phyloP scores from a whole-genome alignment of 1,140 invertebrate genomes.

The Orchesella cincta region DNA sequence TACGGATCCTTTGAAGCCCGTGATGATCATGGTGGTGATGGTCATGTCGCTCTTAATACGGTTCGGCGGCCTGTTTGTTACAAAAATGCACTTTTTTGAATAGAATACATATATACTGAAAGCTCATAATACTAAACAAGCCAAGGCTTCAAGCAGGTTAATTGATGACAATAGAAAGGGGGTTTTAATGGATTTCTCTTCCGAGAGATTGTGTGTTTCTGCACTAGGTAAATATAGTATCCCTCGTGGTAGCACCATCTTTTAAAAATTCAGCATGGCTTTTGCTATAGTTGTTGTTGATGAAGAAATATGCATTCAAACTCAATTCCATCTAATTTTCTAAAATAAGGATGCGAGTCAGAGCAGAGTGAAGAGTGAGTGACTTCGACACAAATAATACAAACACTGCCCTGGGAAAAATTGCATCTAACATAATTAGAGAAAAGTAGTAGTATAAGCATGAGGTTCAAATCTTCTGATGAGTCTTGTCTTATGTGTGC shows the following conservation, averaged over 20 bases:
- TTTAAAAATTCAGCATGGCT: too few species aligned
- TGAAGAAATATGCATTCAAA: too few species aligned
- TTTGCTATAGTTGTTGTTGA: too few species aligned
- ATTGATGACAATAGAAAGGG: not conserved
- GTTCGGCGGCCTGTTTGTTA: constrained; percentile 1
- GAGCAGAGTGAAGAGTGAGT: too few species aligned
- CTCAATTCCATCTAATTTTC: too few species aligned
- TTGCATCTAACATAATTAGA: constrained; percentile 12
- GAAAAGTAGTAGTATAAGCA: not conserved
- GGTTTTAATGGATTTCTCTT: not conserved
- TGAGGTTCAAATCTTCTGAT: not conserved
- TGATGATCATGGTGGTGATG: not conserved
- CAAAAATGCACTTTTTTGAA: not conserved
- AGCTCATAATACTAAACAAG: not conserved
- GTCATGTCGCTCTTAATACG: not conserved
- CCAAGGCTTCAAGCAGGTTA: not conserved
- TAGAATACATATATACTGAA: not conserved
- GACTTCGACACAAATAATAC: not conserved
- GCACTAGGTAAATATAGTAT: too few species aligned
- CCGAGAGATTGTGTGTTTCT: too few species aligned
- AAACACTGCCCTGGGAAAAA: not conserved
- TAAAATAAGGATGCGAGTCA: too few species aligned
- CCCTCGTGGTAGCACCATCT: too few species aligned
- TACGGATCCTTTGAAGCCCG: not conserved
- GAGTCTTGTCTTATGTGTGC: not conserved